Evolutionary conservation across 53 echinoderm and acorn worm species (phyloP), one percentile per base, ranked within the genome.

Genomic region (Pentamera pediparva): DNA sequence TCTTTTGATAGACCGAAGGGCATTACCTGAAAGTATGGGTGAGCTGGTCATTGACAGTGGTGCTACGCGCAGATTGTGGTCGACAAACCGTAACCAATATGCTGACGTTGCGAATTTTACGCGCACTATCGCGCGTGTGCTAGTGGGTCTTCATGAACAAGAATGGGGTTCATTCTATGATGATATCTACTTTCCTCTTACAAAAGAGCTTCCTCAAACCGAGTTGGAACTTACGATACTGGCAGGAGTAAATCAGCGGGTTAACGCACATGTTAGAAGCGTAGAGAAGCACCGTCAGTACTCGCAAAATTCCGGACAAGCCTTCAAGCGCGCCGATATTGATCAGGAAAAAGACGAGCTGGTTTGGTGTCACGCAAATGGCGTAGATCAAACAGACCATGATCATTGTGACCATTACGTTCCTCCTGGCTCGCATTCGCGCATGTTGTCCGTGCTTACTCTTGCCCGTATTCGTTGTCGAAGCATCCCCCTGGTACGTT

Each of bases 171-270:
- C 28, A 54, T 0, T 19, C 54, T 26, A 67, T 29, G 18, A 67
- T 67, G 21, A 67, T 6, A 2, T 67, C 41, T 13, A 39, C 21
- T 43, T 43, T 67, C 3, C 12, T 38, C 35, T 31, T 62, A 48
- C 63, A 61, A 19, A 81, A 61, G 17, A 59, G 59, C 22, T 56
- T 51, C 35, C 71, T 5, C 17, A 73, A 26, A 21, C 52, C 81
- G 32, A 32, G 40, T 20, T 71, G 45, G 35, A 81, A 81, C 61
- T 81, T 81, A 13, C 35, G 32, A 21, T 81, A 81, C 49, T 81
- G 59, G 29, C 85, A 73, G 29, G 81, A 57, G n/a, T 83, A 83
- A 35, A 83, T 69, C 35, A 76, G 43, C 6, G 83, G 83, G 38
- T 83, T 83, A 9, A 77, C 35, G 25, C 37, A 39, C 9, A 65